These are phyloP conservation scores for Ornithorhynchus anatinus DNA, from an alignment of 2,113 vertebrate genomes.

Conservation along the genomic window DNA sequence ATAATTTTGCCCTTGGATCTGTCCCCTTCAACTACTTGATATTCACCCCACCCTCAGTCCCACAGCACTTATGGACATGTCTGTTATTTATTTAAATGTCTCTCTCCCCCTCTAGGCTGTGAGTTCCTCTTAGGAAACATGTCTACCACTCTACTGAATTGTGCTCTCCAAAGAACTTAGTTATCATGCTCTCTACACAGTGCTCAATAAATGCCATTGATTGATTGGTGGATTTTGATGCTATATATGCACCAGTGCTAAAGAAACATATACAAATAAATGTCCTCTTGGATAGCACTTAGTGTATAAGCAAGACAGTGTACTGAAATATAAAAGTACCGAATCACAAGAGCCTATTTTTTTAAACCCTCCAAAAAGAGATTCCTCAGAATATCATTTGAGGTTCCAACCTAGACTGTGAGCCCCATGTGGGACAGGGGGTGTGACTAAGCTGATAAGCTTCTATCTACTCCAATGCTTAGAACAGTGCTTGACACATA, in stretches of 20 bases:
- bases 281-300: neutral
- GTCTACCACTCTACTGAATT: no score
- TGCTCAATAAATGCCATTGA: no score
- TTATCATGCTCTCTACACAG: no score
- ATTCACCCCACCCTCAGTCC: no score
- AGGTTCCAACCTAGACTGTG: neutral
- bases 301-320: neutral
- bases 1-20: no score
- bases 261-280: neutral
- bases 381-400: no score
- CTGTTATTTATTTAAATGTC: neutral
- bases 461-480: slow-evolving; percentile 42
- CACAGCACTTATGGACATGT: neutral
- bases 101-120: neutral
- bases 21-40: no score
- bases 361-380: neutral
- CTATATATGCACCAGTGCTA: neutral
- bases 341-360: neutral
- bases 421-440: slow-evolving; percentile 8
- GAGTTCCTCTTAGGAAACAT: no score
- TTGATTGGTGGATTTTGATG: neutral
- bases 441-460: slow-evolving; percentile 22
- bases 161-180: no score
- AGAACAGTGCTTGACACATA: no score
- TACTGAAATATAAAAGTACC: neutral